Evolutionary conservation across 2,113 vertebrate species (phyloP), one percentile per base, ranked within the genome.

Genomic region (Neolamprologus falcicula): DNA sequence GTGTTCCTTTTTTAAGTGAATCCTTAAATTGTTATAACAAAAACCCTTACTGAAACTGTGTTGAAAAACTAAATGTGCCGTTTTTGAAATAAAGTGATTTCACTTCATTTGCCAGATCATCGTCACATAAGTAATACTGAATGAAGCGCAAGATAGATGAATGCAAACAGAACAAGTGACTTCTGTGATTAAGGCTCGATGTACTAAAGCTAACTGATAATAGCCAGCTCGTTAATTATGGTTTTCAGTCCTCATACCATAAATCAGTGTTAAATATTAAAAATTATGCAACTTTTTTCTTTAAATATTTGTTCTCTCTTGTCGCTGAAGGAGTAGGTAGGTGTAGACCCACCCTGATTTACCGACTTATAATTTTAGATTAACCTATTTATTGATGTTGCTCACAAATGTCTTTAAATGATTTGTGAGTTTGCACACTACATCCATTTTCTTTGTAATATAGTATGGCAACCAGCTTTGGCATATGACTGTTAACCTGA

Each of bases 401-500:
- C 81, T 86, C 71, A 31, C 55, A 80, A 83, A 17, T 84, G 37
- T 83, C 24, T 87, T 71, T 50, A 17, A 42, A 9, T 55, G 45
- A 86, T 24, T 55, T 16, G 3, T 76, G 19, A 83, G 33, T 84
- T 90, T 47, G 57, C 68, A 83, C 66, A 71, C 35, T 80, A 52
- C 81, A 47, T 26, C 66, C 47, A 24, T 42, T 68, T 68, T 83
- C 50, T 91, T 85, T 47, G 31, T 80, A 59, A 73, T 42, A 82
- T 80, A 24, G 59, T 35, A 54, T 86, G 55, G 73, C 54, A 17
- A 31, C 66, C 83, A 79, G 57, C 83, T 92, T 78, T 86, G 83
- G 84, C 92, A 85, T 92, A 92, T 59, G 86, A 92, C 89, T 93
- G 84, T 91, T 90, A 80, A 85, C 53, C 16, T 83, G 55, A 81